Evolutionary conservation across 2,888 invertebrate species (phyloP), one percentile per base, ranked within the genome.

Genomic region (Cataglyphis altisquamis): DNA sequence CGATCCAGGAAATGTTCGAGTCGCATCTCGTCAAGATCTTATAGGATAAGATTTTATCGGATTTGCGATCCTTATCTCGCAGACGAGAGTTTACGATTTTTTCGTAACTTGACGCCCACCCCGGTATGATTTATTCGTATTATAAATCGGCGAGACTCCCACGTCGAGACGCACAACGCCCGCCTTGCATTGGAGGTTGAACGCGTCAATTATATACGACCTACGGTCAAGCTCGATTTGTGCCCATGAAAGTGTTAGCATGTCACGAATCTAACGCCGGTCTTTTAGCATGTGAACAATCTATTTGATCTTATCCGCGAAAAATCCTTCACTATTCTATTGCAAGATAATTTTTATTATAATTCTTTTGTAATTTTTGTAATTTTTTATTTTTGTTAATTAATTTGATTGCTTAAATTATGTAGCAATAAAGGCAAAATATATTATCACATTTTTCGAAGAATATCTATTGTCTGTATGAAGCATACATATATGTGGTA

Each of bases 201-300:
- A 90, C 90, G 88, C 88, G 91, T 92, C 91, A 91, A 92, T 92
- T 92, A 77, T 67, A 60, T 90, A 88, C 91, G 88, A 88, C 91
- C 92, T 91, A 92, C 92, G 18, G 10, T 66, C 21, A 48, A 41
- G 80, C 70, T 68, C 29, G 48, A 62, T 80, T 80, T 68, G 60
- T 45, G 68, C 57, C 45, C 78, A 68, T 62, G 78, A 62, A 80
- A 80, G 70, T 80, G 78, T 70, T 80, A 70, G 36, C 78, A 32
- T 60, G 68, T 78, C 78, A 60, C 32, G 78, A 80, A 80, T 25
- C 66, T 29, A 29, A 52, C 10, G 29, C 21, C 48, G 39, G 55
- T 67, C 67, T 77, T 67, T 67, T 55, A 55, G 60, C 60, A 48
- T 60, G 60, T 36, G 36, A 32, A 68, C 70, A 29, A 78, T 60